These are phyloP conservation scores for Ceramica pisi DNA, from an alignment of 2,888 invertebrate genomes.

Conservation along the genomic window DNA sequence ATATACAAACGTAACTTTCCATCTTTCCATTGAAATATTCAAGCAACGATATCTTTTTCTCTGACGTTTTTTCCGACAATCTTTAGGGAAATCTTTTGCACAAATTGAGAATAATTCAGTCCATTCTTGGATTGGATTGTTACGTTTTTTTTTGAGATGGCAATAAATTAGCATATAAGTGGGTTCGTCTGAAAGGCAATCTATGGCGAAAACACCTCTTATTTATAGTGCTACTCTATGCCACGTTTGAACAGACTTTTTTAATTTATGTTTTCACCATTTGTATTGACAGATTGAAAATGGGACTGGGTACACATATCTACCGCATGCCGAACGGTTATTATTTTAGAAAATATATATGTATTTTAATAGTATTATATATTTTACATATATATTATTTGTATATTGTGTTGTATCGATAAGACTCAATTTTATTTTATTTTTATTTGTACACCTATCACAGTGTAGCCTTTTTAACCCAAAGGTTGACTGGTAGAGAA, in stretches of 20 bases:
- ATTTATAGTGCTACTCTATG: background rate
- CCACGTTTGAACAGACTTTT: background rate
- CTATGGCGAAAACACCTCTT: background rate
- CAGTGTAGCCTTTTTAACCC: no score
- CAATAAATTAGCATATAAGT: constrained; percentile 26
- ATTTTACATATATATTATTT: no score
- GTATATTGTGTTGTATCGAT: no score
- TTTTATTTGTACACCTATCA: no score
- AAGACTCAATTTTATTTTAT: no score
- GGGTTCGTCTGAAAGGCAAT: constrained; percentile 7
- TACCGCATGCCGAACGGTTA: no score
- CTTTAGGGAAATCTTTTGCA: constrained; percentile 51
- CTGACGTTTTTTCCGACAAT: constrained; percentile 16
- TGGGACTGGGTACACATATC: no score
- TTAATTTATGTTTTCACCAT: no score
- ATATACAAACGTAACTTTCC: constrained; percentile 53
- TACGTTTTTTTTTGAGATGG: constrained; percentile 27
- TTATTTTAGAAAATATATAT: no score
- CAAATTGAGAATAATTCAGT: constrained; percentile 42
- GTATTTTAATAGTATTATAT: no score
- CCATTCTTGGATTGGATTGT: constrained; percentile 33
- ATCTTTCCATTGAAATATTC: constrained; percentile 58
- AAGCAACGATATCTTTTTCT: constrained; percentile 35
- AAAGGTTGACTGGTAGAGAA: no score
- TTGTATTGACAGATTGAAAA: no score